Base-by-base conservation (phyloP, 2,888 invertebrate genomes). In the Oligia fasciuncula region DNA sequence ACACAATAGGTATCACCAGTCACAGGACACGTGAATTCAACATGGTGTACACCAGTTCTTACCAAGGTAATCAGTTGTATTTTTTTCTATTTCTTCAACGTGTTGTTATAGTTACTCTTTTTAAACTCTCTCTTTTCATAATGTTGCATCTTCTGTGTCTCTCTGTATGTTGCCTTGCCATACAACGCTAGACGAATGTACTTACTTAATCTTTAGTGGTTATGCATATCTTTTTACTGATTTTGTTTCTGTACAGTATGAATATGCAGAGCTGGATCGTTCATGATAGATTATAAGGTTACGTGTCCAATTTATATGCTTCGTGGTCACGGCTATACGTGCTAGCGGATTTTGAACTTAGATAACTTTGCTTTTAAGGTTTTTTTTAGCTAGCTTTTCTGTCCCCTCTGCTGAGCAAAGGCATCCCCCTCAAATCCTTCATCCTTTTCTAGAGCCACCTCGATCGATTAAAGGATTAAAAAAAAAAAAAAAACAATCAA, bases 111-210 rank as follows among this genome's bases (percentile, higher is more conserved):
- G 40, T 40, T 40, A 57, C 57, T 11, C 57, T 57, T 23, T 23
- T 9, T 23, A 23, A 23, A 57, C 23, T 57, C 57, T 54, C 54
- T n/a, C 11, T 57, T 9, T 57, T 57, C 2, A 23, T 57, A 57
- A 57, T 57, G 9, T n/a, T 57, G 23, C 11, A 57, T 92, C 93
- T 90, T 93, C 91, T 91, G 87, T 79, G 77, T 88, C 85, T 89
- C 85, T 88, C 89, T 46, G 8, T 23, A 9, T 2, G 9, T 65
- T 29, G 66, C 0, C 6, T 65, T 75, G 13, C 35, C 54, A 79
- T 86, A 68, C 83, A 83, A 76, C 82, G 68, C 75, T 85, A 80
- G 79, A 86, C 79, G 74, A 80, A 85, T 86, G 69, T 84, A 87
- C 82, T 83, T 83, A 87, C 88, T 88, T 90, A 88, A 91, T 89